A percentile compares a stretch with the other conserved stretches of the same genome.
These are phyloP conservation scores for Amphiprion percula DNA, from an alignment of 2,113 vertebrate species.

Conservation along the genomic window DNA sequence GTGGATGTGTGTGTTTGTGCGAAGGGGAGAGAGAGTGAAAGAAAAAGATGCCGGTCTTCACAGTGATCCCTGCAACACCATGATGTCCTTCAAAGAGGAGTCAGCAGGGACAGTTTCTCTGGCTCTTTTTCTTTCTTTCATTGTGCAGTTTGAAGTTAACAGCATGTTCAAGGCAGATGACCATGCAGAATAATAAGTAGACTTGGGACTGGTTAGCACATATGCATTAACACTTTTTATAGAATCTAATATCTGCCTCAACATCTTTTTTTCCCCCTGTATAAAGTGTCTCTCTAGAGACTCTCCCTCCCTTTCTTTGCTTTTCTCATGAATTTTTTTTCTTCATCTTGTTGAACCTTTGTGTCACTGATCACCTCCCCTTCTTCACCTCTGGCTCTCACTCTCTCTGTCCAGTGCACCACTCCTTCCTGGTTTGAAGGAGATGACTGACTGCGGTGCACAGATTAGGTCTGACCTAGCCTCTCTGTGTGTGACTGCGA, in stretches of 20 bases:
- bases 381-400: constrained; percentile 10
- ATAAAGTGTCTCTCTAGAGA: not conserved
- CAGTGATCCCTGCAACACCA: constrained; percentile 30
- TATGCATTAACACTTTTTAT: not conserved
- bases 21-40: constrained; percentile 18
- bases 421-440: constrained; percentile 14
- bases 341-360: constrained; percentile 5
- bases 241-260: not conserved
- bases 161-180: constrained; percentile 4
- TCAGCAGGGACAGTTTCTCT: constrained; percentile 13
- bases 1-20: not conserved
- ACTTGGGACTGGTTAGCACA: constrained; percentile 10
- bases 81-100: constrained; percentile 42
- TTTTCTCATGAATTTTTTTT: not conserved
- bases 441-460: constrained; percentile 20
- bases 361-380: constrained; percentile 7
- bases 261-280: not conserved
- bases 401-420: not conserved
- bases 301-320: not conserved
- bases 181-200: constrained; percentile 33
- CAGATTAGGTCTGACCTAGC: constrained; percentile 30
- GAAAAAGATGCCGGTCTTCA: constrained; percentile 21
- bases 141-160: constrained; percentile 23
- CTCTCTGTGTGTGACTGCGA: not conserved
- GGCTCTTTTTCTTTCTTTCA: constrained; percentile 5